Evolutionary conservation across 2,113 vertebrate genomes (phyloP), one percentile per base, ranked within the genome.

Genomic region (Coreoperca whiteheadi): DNA sequence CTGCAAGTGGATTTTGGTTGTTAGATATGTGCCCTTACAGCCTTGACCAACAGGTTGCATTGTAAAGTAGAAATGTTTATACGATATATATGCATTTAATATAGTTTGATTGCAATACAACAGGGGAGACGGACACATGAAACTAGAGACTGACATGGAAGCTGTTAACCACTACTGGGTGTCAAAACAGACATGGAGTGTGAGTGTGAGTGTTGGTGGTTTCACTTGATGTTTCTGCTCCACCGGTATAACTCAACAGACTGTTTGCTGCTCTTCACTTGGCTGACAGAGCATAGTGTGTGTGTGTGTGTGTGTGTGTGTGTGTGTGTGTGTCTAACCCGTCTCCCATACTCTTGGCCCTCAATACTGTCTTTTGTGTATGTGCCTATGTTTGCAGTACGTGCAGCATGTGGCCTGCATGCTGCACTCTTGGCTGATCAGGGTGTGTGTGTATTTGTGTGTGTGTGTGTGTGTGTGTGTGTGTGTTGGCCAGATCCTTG

Each of bases 331-430:
- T 66, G 41, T 77, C 64, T 54, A 86, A 76, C 70, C 28, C 20
- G 5, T 60, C 79, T 83, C 76, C 43, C 50, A 48, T 53, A 83
- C 54, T 50, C 82, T 75, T 77, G 74, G 82, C 74, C 83, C 81
- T 89, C 74, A 84, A 84, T 77, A 63, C 63, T 37, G 59, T 81
- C 76, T 88, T 76, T 89, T 41, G 87, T 89, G 67, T 68, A n/a
- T 65, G 75, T 70, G 59, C 15, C 14, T 81, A 60, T 64, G 75
- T 46, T 30, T 15, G 69, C 84, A 82, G 87, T 83, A 72, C 15
- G 59, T 86, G 85, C 86, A 90, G 84, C 89, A 91, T 91, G 89
- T 88, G 91, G 89, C 69, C 82, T 81, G 82, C 88, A 79, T 88
- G 88, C 80, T 82, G 81, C 77, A 89, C 87, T 83, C 80, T 84